A percentile compares a stretch with the other conserved stretches of the same genome.
Evolutionary conservation across 2,888 invertebrate genomes (phyloP).

Genomic region (Metellina segmentata): DNA sequence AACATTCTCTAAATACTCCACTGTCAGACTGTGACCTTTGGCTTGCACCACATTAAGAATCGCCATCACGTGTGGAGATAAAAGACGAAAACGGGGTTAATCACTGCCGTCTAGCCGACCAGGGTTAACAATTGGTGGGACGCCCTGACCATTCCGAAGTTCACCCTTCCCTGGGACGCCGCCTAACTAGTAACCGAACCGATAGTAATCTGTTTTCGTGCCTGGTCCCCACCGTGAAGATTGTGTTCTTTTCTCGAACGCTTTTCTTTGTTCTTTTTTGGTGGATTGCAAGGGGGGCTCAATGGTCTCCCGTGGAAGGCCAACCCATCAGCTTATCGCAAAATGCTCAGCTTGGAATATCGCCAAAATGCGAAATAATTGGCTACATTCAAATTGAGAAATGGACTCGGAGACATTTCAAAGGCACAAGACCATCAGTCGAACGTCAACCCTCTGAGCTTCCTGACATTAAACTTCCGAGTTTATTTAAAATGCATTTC

Average conservation of each 20-base stretch:
- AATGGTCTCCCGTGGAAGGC: too few species aligned
- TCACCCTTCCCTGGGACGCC: not conserved
- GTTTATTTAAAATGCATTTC: conserved; percentile 42
- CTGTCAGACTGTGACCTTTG: conserved; percentile 11
- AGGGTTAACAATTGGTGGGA: not conserved
- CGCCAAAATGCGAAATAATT: conserved; percentile 9
- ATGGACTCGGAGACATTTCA: conserved; percentile 24
- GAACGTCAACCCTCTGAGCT: not conserved
- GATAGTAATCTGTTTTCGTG: not conserved
- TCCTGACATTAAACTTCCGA: conserved; percentile 9
- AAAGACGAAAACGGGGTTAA: conserved; percentile 37
- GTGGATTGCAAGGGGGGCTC: too few species aligned
- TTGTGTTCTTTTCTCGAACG: too few species aligned
- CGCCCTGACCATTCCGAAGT: too few species aligned
- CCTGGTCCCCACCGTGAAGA: not conserved
- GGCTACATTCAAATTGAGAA: conserved; percentile 31
- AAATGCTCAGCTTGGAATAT: not conserved
- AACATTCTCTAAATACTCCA: not conserved
- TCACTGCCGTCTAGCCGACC: conserved; percentile 7
- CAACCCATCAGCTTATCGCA: not conserved
- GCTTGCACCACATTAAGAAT: conserved; percentile 4
- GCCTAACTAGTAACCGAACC: not conserved
- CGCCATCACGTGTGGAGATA: conserved; percentile 22
- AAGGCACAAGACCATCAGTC: conserved; percentile 31
- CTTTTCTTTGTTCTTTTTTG: too few species aligned